These are phyloP conservation scores for Microctenopoma steveboyesi DNA, from an alignment of 2,797 vertebrate species.

Conservation along the genomic window DNA sequence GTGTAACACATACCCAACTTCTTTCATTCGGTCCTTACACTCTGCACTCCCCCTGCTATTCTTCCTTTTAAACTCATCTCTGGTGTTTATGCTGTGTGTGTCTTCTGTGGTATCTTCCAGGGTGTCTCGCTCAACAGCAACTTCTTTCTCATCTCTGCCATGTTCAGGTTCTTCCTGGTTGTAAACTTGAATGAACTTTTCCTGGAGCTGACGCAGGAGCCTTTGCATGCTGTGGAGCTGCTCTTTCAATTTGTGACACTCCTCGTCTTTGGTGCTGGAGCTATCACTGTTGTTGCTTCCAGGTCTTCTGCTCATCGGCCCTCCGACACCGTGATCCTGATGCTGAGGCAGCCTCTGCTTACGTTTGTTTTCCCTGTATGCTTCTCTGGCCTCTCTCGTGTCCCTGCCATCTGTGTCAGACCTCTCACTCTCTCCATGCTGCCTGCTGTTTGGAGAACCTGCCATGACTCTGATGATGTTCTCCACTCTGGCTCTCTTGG, in stretches of 20 bases:
- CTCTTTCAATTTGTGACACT: conserved; percentile 87
- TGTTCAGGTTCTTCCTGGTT: conserved; percentile 74
- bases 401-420: conserved; percentile 65
- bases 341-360: conserved; percentile 88
- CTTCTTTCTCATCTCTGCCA: conserved; percentile 54
- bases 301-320: conserved; percentile 42
- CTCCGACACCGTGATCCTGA: conserved; percentile 73
- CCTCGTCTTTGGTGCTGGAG: conserved; percentile 75
- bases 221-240: conserved; percentile 91
- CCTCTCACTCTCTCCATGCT: conserved; percentile 69
- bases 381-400: conserved; percentile 70
- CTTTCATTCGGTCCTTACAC: conserved; percentile 66
- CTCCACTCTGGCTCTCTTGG: conserved; percentile 93
- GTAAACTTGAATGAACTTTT: conserved; percentile 86
- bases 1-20: conserved; percentile 50
- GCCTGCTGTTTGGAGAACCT: conserved; percentile 79
- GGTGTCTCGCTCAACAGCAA: conserved; percentile 41
- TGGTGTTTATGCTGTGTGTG: conserved; percentile 24
- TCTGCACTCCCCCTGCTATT: conserved; percentile 28
- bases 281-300: conserved; percentile 41
- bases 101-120: conserved; percentile 40
- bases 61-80: conserved; percentile 59
- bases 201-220: conserved; percentile 88
- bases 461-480: conserved; percentile 92
- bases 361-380: conserved; percentile 86